Conservation (phyloP, 2,888 invertebrate genomes). For the Conistra vaccinii region DNA sequence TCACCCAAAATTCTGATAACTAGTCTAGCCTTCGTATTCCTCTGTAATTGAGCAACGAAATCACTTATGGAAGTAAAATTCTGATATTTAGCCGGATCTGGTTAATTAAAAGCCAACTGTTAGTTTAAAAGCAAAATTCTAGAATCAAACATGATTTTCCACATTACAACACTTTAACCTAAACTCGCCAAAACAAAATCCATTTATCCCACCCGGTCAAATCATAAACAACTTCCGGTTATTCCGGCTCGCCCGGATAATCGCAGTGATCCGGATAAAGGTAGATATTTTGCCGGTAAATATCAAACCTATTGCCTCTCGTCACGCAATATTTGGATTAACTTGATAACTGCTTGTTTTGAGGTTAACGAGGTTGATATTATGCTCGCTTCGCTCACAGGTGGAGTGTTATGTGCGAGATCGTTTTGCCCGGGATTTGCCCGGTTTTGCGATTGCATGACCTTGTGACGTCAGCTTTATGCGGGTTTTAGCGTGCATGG, state of each 20-base stretch:
- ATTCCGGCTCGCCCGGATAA: conserved; percentile 32
- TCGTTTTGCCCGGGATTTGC: neutral
- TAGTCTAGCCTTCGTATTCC: neutral
- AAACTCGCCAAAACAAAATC: conserved; percentile 15
- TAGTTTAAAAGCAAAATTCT: neutral
- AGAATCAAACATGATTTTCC: neutral
- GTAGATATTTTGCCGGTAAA: conserved; percentile 36
- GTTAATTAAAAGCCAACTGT: neutral
- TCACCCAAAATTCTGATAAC: neutral
- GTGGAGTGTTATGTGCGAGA: neutral
- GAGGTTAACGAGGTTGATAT: conserved; percentile 15
- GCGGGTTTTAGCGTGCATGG: neutral
- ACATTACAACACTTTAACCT: neutral
- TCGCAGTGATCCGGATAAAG: conserved; percentile 16
- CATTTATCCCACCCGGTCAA: conserved; percentile 10
- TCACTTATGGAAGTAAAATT: neutral
- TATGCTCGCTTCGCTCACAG: neutral
- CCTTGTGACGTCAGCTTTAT: neutral
- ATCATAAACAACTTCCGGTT: conserved; percentile 24
- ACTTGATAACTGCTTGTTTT: conserved; percentile 22
- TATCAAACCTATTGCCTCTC: conserved; percentile 37
- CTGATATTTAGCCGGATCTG: neutral
- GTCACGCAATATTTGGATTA: conserved; percentile 38
- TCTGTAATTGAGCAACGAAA: neutral
- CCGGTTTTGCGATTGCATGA: neutral